Conservation (phyloP, 1,140 invertebrate species). For the Calliphora vicina region DNA sequence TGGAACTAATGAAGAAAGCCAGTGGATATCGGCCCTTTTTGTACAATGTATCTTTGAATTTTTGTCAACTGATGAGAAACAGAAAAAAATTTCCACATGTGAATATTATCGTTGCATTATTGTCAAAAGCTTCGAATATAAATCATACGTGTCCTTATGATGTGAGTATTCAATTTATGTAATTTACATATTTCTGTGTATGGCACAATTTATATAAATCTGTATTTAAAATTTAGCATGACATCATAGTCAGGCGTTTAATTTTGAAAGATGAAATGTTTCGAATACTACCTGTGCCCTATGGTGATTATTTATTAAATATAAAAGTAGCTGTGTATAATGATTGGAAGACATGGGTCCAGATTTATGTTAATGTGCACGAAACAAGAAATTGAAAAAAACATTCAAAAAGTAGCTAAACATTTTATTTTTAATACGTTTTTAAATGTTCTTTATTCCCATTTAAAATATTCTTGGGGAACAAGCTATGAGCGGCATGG, state of each 20-base stretch:
- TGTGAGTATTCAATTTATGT: conserved; percentile 38
- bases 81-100: background rate
- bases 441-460: no score
- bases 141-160: conserved; percentile 46
- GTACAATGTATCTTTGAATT: background rate
- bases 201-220: no score
- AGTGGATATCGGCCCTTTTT: background rate
- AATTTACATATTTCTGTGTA: no score
- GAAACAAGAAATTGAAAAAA: no score
- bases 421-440: no score
- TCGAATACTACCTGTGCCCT: background rate
- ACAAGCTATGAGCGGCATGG: no score
- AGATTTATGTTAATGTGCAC: background rate
- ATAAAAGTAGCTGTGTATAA: background rate
- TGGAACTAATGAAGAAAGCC: background rate
- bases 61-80: conserved; percentile 39
- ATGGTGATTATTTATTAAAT: background rate
- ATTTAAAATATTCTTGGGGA: no score
- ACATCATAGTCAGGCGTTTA: background rate
- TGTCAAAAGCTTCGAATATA: conserved; percentile 41
- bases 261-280: background rate
- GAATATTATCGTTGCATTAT: conserved; percentile 32
- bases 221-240: background rate
- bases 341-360: background rate
- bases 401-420: no score